A percentile compares a stretch with the other conserved stretches of the same genome.
Conservation (phyloP, 2,113 vertebrate species). For the Rattus rattus region DNA sequence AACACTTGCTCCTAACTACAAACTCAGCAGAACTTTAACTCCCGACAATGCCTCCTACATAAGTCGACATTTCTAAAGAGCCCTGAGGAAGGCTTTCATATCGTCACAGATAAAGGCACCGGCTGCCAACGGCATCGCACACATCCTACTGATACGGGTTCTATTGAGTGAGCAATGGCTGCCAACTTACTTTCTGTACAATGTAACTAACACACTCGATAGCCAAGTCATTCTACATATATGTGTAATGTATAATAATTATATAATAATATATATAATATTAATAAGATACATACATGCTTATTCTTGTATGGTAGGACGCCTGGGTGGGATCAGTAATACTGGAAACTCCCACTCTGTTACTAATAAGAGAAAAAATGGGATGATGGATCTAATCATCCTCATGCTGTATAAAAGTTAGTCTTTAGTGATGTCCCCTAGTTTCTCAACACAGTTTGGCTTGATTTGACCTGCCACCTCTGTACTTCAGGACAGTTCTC, state of each 20-base stretch:
- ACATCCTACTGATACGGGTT: background rate
- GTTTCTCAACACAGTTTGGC: background rate
- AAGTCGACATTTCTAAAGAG: background rate
- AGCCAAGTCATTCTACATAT: background rate
- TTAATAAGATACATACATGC: background rate
- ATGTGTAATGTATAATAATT: background rate
- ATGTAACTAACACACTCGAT: background rate
- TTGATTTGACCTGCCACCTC: background rate
- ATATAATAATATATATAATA: background rate
- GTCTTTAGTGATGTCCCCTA: background rate
- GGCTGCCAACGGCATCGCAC: background rate
- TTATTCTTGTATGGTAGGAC: background rate
- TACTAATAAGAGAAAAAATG: background rate
- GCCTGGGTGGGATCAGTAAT: background rate
- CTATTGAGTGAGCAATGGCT: background rate
- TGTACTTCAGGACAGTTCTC: background rate
- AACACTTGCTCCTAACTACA: background rate
- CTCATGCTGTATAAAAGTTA: background rate
- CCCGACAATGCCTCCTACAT: background rate
- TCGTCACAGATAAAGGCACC: background rate
- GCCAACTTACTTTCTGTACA: background rate
- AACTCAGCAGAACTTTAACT: conserved; percentile 14
- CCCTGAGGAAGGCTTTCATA: background rate
- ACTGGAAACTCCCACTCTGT: background rate
- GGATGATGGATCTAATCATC: background rate